phyloP scores from a whole-genome alignment of 2,797 vertebrate species.

The Brotula barbata region DNA sequence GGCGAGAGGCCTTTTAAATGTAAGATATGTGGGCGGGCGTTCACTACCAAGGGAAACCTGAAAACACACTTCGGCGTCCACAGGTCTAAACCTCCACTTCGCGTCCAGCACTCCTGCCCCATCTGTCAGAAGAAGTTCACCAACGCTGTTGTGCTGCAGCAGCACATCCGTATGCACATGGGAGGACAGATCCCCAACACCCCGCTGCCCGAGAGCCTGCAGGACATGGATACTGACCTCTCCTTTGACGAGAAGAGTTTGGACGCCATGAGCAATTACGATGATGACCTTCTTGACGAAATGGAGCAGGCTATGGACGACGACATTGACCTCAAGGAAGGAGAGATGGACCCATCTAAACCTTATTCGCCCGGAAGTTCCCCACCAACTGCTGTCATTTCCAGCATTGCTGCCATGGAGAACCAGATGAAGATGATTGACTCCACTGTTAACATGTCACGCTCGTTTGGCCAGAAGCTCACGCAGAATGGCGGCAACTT shows the following conservation, averaged over 20 bases:
- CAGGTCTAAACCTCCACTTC: conserved; percentile 95
- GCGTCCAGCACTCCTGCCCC: conserved; percentile 98
- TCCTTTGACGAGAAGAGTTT: conserved; percentile 91
- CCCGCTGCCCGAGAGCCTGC: conserved; percentile 89
- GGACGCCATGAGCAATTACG: conserved; percentile 90
- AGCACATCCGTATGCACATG: conserved; percentile 99
- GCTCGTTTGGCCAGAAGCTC: conserved; percentile 83
- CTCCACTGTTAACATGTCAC: conserved; percentile 88
- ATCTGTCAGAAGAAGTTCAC: conserved; percentile 99
- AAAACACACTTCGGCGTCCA: conserved; percentile 99
- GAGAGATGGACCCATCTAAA: conserved; percentile 81
- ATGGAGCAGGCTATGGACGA: conserved; percentile 96
- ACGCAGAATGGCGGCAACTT: conserved; percentile 84
- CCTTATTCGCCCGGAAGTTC: conserved; percentile 85
- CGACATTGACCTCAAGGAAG: conserved; percentile 86
- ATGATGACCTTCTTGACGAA: conserved; percentile 90
- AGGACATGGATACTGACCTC: conserved; percentile 92
- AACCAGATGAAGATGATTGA: conserved; percentile 99
- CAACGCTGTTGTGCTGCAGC: conserved; percentile 96
- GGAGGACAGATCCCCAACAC: conserved; percentile 98
- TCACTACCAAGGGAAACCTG: conserved; percentile 99
- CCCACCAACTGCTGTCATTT: conserved; percentile 93
- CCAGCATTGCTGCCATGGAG: conserved; percentile 96
- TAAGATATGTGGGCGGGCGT: conserved; percentile 98
- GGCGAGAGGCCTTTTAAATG: conserved; percentile 99